These are phyloP conservation scores for Staurois parvus DNA, from an alignment of 2,797 vertebrate species.

Conservation along the genomic window DNA sequence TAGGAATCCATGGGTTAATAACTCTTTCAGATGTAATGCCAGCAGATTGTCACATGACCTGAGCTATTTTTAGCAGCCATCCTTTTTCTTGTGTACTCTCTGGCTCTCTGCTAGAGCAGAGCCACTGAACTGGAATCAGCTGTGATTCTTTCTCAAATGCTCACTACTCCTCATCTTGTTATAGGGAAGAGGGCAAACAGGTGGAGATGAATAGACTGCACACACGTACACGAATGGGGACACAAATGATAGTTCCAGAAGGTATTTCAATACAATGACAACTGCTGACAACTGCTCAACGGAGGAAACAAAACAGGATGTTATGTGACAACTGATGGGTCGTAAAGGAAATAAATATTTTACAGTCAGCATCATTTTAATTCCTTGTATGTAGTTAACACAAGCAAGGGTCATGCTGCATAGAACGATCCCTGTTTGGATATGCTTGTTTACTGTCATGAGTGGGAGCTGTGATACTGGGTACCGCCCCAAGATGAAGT, in stretches of 20 bases:
- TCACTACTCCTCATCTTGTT: slow-evolving; percentile 12
- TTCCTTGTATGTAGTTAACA: background rate
- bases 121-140: slow-evolving; percentile 57
- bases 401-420: background rate
- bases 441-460: too few species aligned
- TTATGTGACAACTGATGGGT: background rate
- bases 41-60: slow-evolving; percentile 56
- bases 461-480: too few species aligned
- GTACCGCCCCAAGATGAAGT: too few species aligned
- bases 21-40: slow-evolving; percentile 50
- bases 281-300: background rate
- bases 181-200: background rate
- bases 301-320: background rate
- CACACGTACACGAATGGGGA: background rate
- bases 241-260: background rate
- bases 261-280: background rate
- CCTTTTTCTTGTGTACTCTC: background rate
- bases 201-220: background rate
- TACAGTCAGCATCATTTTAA: too few species aligned
- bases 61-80: slow-evolving; percentile 54
- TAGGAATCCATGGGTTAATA: slow-evolving; percentile 56
- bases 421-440: background rate
- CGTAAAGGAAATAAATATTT: background rate
- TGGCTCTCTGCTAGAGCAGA: slow-evolving; percentile 16
- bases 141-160: slow-evolving; percentile 30